phyloP scores from a whole-genome alignment of 2,113 vertebrate species.

The Pituophis catenifer region DNA sequence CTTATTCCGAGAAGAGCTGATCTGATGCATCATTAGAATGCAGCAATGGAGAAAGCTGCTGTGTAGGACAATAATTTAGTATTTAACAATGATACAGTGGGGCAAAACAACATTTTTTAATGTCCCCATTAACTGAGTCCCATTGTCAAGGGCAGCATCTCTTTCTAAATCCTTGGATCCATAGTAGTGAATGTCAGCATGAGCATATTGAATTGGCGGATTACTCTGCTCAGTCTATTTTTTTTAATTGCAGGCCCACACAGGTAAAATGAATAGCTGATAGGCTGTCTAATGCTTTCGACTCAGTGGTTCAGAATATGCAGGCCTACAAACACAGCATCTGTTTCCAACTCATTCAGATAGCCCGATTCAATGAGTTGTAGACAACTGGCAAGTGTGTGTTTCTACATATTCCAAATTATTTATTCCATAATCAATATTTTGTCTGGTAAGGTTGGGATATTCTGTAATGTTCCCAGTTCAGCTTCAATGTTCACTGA shows the following conservation, averaged over 20 bases:
- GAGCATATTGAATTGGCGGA: background rate
- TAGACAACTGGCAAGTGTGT: background rate
- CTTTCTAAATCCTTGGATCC: background rate
- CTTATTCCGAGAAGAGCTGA: background rate
- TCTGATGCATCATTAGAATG: background rate
- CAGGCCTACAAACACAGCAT: background rate
- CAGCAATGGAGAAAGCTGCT: background rate
- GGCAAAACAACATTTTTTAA: background rate
- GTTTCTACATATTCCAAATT: background rate
- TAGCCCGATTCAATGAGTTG: background rate
- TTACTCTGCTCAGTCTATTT: background rate
- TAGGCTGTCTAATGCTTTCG: background rate
- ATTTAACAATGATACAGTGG: background rate
- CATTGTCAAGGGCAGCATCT: background rate
- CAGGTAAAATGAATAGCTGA: background rate
- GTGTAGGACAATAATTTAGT: background rate
- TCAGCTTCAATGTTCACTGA: accelerated
- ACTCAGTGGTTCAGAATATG: background rate
- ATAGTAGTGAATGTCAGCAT: background rate
- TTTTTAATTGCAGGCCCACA: background rate
- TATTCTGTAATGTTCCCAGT: background rate
- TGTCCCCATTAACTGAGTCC: background rate
- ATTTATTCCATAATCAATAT: background rate
- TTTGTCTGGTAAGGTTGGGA: background rate
- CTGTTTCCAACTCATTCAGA: background rate